A percentile compares a stretch with the other conserved stretches of the same genome.
phyloP scores from a whole-genome alignment of 37 sponge, comb jelly and placozoan genomes.

The Haliclona indistincta region DNA sequence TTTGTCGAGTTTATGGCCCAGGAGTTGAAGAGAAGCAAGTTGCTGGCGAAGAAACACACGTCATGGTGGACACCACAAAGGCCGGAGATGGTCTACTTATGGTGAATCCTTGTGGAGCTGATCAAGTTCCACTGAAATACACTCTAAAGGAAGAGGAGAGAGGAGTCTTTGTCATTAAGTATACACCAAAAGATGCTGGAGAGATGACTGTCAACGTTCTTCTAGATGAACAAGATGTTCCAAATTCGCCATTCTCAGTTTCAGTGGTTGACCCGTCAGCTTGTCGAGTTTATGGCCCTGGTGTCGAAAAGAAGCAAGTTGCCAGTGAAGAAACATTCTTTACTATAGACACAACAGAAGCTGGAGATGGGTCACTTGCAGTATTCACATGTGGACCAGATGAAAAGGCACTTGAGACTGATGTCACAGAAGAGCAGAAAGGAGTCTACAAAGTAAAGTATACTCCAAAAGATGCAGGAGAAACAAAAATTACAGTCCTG shows the following conservation, averaged over 20 bases:
- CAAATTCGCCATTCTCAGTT: conserved; percentile 84
- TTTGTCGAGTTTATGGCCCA: conserved; percentile 82
- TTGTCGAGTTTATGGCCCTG: conserved; percentile 89
- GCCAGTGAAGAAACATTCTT: conserved; percentile 73
- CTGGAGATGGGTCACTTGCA: conserved; percentile 69
- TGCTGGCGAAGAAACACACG: conserved; percentile 66
- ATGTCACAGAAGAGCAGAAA: conserved; percentile 4
- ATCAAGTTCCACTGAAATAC: no score
- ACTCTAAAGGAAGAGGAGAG: conserved; percentile 35
- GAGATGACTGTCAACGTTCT: conserved; percentile 71
- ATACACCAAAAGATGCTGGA: conserved; percentile 86
- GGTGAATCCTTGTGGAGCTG: conserved; percentile 76
- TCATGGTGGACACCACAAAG: conserved; percentile 74
- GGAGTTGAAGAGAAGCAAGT: conserved; percentile 79
- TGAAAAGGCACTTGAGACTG: conserved; percentile 14
- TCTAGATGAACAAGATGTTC: conserved; percentile 81
- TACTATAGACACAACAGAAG: conserved; percentile 82
- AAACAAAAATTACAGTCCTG: conserved; percentile 73
- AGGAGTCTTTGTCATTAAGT: conserved; percentile 55
- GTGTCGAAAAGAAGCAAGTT: conserved; percentile 75
- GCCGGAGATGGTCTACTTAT: conserved; percentile 78
- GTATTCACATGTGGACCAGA: conserved; percentile 12
- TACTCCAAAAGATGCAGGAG: conserved; percentile 59
- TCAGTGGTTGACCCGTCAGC: conserved; percentile 72
- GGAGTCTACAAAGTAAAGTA: conserved; percentile 56